Evolutionary conservation across 2,888 invertebrate species (phyloP).

Genomic region (Heliconius erato): DNA sequence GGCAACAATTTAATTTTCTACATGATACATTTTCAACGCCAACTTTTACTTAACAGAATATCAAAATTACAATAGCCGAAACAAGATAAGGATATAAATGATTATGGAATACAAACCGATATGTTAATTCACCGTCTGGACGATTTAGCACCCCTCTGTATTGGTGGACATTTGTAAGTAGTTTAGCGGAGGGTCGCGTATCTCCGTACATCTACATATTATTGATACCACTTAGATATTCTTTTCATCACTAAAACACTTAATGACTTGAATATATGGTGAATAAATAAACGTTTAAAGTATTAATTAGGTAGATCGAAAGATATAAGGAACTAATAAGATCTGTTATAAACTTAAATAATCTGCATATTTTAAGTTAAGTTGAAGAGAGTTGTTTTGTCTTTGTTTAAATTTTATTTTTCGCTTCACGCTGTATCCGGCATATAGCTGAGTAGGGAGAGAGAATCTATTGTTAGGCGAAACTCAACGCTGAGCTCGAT

Average conservation of each 20-base stretch:
- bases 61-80: constrained; percentile 30
- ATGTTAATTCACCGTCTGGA: constrained; percentile 78
- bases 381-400: not conserved
- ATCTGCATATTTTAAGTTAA: constrained; percentile 37
- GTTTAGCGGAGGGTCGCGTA: constrained; percentile 70
- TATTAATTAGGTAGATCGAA: constrained; percentile 58
- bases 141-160: constrained; percentile 81
- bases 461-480: no score
- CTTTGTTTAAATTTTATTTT: not conserved
- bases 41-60: not conserved
- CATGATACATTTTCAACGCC: not conserved
- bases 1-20: not conserved
- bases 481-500: no score
- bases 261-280: constrained; percentile 62
- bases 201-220: constrained; percentile 65
- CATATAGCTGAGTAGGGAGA: not conserved
- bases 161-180: constrained; percentile 68
- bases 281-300: constrained; percentile 54
- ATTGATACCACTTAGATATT: constrained; percentile 58
- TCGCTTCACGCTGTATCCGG: not conserved
- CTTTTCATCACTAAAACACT: constrained; percentile 70
- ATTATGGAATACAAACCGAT: constrained; percentile 69
- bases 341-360: constrained; percentile 39
- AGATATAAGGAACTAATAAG: constrained; percentile 46
- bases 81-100: constrained; percentile 67